Percentiles rank a stretch among this genome's conserved stretches.
Conservation (phyloP, 1,140 invertebrate species). For the Hycleus phaleratus region DNA sequence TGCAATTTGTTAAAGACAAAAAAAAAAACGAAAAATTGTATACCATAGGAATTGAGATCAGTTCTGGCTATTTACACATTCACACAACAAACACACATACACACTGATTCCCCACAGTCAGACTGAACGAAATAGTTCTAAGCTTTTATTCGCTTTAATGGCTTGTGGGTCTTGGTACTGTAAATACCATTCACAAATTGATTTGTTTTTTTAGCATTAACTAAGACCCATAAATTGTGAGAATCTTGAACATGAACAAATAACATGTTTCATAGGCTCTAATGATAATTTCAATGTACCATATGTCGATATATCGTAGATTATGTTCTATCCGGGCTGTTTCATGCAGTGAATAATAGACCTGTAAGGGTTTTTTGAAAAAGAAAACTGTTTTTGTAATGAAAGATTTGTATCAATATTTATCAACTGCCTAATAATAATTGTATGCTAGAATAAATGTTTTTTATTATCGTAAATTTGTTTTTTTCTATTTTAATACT, state of each 20-base stretch:
- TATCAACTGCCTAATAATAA: slow-evolving; percentile 38
- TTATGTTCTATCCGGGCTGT: slow-evolving; percentile 28
- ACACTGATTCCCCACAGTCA: slow-evolving; percentile 8
- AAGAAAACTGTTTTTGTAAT: slow-evolving; percentile 35
- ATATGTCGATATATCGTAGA: slow-evolving; percentile 42
- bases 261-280: slow-evolving; percentile 24
- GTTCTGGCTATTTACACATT: not conserved
- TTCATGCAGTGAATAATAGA: slow-evolving; percentile 16
- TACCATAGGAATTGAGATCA: slow-evolving; percentile 24
- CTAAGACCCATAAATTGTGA: slow-evolving; percentile 20
- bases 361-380: slow-evolving; percentile 12
- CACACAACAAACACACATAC: too few species aligned
- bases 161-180: slow-evolving; percentile 24
- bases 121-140: slow-evolving; percentile 18
- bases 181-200: slow-evolving; percentile 16
- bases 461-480: slow-evolving; percentile 14
- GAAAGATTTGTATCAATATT: slow-evolving; percentile 38
- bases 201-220: slow-evolving; percentile 7
- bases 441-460: slow-evolving; percentile 31
- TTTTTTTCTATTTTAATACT: too few species aligned
- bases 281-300: slow-evolving; percentile 39
- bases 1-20: not conserved
- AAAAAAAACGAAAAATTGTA: slow-evolving; percentile 11
- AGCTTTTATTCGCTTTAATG: slow-evolving; percentile 26
- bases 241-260: slow-evolving; percentile 4